phyloP scores from a whole-genome alignment of 2,888 invertebrate genomes.

The Bibio marci region DNA sequence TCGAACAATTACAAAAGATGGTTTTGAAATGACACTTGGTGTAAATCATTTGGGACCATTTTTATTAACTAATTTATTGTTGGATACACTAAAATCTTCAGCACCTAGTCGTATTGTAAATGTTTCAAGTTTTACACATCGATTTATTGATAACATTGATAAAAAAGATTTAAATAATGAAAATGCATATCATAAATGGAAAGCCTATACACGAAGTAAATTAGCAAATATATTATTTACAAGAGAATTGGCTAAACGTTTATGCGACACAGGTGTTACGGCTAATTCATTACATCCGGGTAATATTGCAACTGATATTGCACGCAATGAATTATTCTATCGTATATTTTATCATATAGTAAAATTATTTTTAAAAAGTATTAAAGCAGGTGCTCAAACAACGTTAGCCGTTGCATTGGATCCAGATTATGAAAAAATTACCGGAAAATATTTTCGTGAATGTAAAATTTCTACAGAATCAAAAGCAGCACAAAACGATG shows the following conservation, averaged over 20 bases:
- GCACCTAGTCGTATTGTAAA: conserved; percentile 60
- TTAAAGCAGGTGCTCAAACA: conserved; percentile 25
- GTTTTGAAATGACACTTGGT: conserved; percentile 38
- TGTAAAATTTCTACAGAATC: conserved; percentile 34
- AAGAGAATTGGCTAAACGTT: conserved; percentile 41
- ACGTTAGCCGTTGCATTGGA: conserved; percentile 24
- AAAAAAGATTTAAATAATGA: conserved; percentile 58
- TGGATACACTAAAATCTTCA: conserved; percentile 36
- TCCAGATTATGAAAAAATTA: conserved; percentile 21
- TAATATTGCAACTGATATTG: conserved; percentile 55
- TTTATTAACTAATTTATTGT: conserved; percentile 37
- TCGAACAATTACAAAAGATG: conserved; percentile 31
- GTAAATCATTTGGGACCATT: conserved; percentile 45
- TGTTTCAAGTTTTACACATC: conserved; percentile 53
- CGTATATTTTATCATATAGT: neutral
- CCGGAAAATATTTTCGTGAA: conserved; percentile 34
- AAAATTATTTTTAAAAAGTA: conserved; percentile 17
- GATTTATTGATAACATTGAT: conserved; percentile 39
- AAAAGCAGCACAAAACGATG: conserved; percentile 33
- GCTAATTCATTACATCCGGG: conserved; percentile 60
- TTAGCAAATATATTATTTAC: conserved; percentile 62
- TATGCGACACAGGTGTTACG: conserved; percentile 43
- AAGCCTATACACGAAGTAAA: conserved; percentile 62
- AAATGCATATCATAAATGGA: conserved; percentile 40
- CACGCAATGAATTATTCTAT: conserved; percentile 42